phyloP scores from a whole-genome alignment of 2,113 vertebrate species.

The Hipposideros armiger region DNA sequence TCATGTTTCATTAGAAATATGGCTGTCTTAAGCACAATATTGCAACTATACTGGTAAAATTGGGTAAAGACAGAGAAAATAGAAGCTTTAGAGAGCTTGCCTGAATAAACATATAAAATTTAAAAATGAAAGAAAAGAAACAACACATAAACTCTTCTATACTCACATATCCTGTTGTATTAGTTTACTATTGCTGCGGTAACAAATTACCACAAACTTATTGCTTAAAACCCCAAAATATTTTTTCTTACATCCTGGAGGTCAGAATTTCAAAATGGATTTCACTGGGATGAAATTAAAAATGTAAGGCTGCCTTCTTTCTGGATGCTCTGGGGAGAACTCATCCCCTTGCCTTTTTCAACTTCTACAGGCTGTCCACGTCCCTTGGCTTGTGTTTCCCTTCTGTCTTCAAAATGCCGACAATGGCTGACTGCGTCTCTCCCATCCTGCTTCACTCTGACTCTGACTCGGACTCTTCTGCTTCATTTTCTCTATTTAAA shows the following conservation, averaged over 20 bases:
- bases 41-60: neutral
- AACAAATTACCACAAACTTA: neutral
- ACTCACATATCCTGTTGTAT: neutral
- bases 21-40: neutral
- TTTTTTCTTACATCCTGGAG: neutral
- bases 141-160: neutral
- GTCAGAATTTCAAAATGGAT: neutral
- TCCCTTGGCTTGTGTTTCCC: neutral
- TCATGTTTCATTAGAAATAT: neutral
- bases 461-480: neutral
- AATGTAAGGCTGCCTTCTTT: neutral
- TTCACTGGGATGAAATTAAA: neutral
- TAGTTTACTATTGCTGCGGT: neutral
- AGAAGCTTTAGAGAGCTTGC: neutral
- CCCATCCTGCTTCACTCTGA: neutral
- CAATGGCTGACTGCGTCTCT: neutral
- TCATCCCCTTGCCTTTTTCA: neutral
- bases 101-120: slow-evolving; percentile 14
- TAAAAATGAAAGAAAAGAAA: neutral
- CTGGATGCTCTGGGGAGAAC: neutral
- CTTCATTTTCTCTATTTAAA: neutral
- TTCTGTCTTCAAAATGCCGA: neutral
- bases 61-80: neutral
- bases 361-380: neutral
- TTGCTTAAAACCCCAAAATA: neutral